These are phyloP conservation scores for Cyrtonyx montezumae DNA, from an alignment of 2,113 vertebrate species.

Conservation along the genomic window DNA sequence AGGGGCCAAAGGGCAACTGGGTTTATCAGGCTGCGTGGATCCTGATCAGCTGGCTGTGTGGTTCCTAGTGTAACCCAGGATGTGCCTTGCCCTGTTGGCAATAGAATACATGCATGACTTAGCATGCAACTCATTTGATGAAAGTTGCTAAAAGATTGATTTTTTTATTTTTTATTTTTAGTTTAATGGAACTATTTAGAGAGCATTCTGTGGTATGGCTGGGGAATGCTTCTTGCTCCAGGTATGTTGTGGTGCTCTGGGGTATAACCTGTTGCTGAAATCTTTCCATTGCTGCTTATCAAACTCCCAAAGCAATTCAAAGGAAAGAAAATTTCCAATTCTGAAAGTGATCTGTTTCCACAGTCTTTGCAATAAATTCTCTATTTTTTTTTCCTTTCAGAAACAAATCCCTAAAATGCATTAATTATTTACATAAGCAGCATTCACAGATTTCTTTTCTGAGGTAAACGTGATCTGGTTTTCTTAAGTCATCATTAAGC, in stretches of 20 bases:
- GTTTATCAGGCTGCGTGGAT: neutral
- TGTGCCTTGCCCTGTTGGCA: neutral
- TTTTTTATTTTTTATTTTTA: neutral
- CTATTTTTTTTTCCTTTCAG: neutral
- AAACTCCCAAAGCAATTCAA: conserved; percentile 38
- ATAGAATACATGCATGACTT: fast-evolving
- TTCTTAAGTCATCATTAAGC: neutral
- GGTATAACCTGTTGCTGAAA: neutral
- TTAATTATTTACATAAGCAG: conserved; percentile 16
- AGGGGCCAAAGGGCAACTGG: neutral
- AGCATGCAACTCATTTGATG: neutral
- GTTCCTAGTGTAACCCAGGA: neutral
- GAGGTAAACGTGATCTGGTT: neutral
- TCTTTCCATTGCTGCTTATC: neutral
- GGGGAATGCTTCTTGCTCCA: neutral
- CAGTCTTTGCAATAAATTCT: neutral
- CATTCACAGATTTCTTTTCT: neutral
- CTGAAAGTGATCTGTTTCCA: neutral
- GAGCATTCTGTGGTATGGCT: neutral
- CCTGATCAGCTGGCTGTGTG: neutral
- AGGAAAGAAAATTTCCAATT: conserved; percentile 38
- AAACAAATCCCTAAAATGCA: neutral
- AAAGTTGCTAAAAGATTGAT: neutral
- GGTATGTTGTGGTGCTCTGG: neutral
- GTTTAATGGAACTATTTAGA: neutral